A percentile compares a stretch with the other conserved stretches of the same genome.
phyloP scores from a whole-genome alignment of 1,140 invertebrate species.

The Lordiphosa mommai region DNA sequence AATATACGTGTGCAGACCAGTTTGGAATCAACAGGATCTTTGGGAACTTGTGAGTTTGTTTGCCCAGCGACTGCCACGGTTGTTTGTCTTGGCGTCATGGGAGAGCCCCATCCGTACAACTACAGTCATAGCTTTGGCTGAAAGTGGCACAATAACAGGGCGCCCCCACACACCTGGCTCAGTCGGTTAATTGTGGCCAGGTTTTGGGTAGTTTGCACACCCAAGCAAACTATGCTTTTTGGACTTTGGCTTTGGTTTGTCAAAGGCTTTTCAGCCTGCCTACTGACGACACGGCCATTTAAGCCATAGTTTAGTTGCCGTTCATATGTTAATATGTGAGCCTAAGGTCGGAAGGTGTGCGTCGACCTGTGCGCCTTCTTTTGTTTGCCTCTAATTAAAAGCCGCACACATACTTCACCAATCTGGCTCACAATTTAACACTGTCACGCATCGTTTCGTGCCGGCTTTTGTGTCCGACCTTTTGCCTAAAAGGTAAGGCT shows the following conservation, averaged over 20 bases:
- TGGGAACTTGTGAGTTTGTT: constrained; percentile 46
- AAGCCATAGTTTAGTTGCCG: constrained; percentile 35
- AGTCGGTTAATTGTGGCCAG: constrained; percentile 53
- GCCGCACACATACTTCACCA: constrained; percentile 25
- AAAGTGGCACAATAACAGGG: constrained; percentile 10
- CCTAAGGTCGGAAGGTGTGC: constrained; percentile 35
- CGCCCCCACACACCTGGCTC: constrained; percentile 17
- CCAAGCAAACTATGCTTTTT: constrained; percentile 9
- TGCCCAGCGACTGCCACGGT: constrained; percentile 28
- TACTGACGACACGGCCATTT: constrained; percentile 21
- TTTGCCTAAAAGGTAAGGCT: constrained; percentile 44
- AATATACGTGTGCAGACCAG: background rate
- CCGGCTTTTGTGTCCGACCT: constrained; percentile 32
- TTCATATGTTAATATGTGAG: constrained; percentile 72
- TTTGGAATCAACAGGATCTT: constrained; percentile 43
- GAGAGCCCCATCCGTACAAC: background rate
- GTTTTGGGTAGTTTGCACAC: constrained; percentile 29
- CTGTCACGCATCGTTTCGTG: constrained; percentile 71
- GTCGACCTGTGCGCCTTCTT: constrained; percentile 14
- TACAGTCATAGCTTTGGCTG: background rate
- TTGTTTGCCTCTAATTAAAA: constrained; percentile 70
- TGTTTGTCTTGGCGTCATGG: constrained; percentile 27
- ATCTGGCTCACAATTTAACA: constrained; percentile 54
- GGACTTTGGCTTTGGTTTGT: constrained; percentile 23
- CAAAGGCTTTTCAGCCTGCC: constrained; percentile 31